Base-by-base conservation (phyloP, 2,888 invertebrate species). In the Nomada ferruginata region DNA sequence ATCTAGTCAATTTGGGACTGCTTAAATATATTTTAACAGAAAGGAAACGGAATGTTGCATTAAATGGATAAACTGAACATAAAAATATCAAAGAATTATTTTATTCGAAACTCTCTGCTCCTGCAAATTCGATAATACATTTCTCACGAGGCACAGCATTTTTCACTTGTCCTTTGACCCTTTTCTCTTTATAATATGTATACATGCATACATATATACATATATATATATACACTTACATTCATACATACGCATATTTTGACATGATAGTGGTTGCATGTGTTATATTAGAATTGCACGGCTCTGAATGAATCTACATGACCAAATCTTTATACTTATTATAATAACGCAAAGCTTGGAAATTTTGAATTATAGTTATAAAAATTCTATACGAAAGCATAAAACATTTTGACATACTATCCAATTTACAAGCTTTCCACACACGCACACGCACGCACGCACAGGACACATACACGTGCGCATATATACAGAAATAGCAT, bases 341-440 rank as follows among this genome's bases (percentile, higher is more conserved):
- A 36, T 36, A 36, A 36, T 36, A 36, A 36, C 36, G 36, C 36
- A 53, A n/a, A 20, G 7, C 20, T 53, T 53, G n/a, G n/a, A 53
- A 53, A 18, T 36, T 52, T n/a, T 36, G n/a, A 42, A 26, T 26
- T 26, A 53, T 20, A 53, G 5, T 18, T 76, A 76, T 82, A 80
- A 79, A 82, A 82, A 74, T 61, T 76, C 63, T 52, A 79, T 84
- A 80, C 73, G 71, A 86, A 86, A 80, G 74, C 79, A 86, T 82
- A 72, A 86, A 77, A 75, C 68, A 69, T 80, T 77, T 50, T 18
- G 50, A 3, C 18, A 50, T 18, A 50, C 50, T 36, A 36, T 36
- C 36, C 36, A 36, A 36, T 36, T 36, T 36, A 36, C 36, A 36
- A 36, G 36, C 36, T 36, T 36, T 36, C 36, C 36, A 36, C 36